Evolutionary conservation across 1,140 invertebrate species (phyloP).

Genomic region (Drosophila pectinifera): DNA sequence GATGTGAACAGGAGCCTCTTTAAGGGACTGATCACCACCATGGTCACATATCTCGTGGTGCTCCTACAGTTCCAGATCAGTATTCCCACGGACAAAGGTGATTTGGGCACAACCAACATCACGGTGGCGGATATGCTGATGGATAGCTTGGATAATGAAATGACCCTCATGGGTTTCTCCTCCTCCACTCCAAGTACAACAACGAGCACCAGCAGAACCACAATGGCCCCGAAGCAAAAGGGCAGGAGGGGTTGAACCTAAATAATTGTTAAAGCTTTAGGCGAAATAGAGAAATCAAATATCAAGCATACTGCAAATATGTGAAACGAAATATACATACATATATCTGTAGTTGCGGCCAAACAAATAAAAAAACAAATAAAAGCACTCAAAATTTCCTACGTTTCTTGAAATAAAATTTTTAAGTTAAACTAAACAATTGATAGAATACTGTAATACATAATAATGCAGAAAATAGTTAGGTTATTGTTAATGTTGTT

Average conservation of each 20-base stretch:
- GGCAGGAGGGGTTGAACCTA: slow-evolving; percentile 54
- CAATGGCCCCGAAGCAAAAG: slow-evolving; percentile 30
- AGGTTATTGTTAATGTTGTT: too few species aligned
- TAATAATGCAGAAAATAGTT: too few species aligned
- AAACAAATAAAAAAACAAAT: too few species aligned
- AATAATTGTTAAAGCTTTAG: slow-evolving; percentile 9
- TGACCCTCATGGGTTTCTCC: slow-evolving; percentile 50
- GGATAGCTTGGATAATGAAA: slow-evolving; percentile 67
- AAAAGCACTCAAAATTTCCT: slow-evolving; percentile 31
- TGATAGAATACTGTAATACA: too few species aligned
- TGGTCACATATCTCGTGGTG: slow-evolving; percentile 90
- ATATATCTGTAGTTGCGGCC: slow-evolving; percentile 20
- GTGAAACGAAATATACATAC: slow-evolving; percentile 8
- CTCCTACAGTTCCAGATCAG: slow-evolving; percentile 90
- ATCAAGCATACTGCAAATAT: background rate
- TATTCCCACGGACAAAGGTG: slow-evolving; percentile 86
- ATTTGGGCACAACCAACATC: slow-evolving; percentile 39
- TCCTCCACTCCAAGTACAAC: slow-evolving; percentile 24
- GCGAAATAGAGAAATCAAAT: slow-evolving; percentile 13
- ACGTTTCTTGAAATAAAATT: too few species aligned
- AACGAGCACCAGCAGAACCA: slow-evolving; percentile 19
- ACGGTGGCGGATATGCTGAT: slow-evolving; percentile 67
- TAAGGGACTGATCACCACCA: slow-evolving; percentile 89
- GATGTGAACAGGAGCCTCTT: slow-evolving; percentile 89
- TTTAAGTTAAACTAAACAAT: too few species aligned